Evolutionary conservation across 2,797 vertebrate species (phyloP).

Genomic region (Eremophila alpestris): DNA sequence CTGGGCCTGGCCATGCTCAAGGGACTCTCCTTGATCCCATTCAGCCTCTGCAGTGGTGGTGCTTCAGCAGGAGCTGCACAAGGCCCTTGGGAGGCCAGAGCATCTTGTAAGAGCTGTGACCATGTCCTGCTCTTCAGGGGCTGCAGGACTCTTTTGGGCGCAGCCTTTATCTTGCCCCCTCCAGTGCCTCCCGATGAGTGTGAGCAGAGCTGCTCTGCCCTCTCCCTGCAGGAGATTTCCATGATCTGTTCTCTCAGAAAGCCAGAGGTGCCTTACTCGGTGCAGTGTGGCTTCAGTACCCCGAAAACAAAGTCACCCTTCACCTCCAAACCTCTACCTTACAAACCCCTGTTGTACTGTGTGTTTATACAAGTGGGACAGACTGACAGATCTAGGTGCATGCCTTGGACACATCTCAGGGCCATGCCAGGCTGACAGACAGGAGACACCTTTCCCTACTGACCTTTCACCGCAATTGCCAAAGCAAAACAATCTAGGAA

Average conservation of each 20-base stretch:
- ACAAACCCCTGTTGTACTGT: no score
- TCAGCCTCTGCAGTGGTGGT: neutral
- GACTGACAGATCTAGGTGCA: neutral
- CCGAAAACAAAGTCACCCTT: neutral
- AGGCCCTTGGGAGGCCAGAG: neutral
- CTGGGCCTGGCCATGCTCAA: neutral
- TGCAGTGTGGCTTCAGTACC: neutral
- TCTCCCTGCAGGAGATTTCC: neutral
- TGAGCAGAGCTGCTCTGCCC: neutral
- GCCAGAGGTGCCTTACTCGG: neutral
- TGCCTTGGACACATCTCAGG: neutral
- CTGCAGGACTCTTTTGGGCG: neutral
- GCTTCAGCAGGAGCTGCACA: neutral
- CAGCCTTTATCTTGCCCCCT: neutral
- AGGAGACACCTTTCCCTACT: neutral
- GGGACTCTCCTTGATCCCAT: neutral
- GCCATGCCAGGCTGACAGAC: neutral
- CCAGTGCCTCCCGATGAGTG: neutral
- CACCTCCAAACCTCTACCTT: neutral
- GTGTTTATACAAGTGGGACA: neutral
- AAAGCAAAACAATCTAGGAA: neutral
- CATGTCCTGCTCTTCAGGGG: neutral
- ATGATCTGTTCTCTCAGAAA: neutral
- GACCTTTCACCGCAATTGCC: neutral
- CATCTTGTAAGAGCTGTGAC: rapidly evolving